phyloP scores from a whole-genome alignment of 2,888 invertebrate genomes.

The Vesta saturnalis region DNA sequence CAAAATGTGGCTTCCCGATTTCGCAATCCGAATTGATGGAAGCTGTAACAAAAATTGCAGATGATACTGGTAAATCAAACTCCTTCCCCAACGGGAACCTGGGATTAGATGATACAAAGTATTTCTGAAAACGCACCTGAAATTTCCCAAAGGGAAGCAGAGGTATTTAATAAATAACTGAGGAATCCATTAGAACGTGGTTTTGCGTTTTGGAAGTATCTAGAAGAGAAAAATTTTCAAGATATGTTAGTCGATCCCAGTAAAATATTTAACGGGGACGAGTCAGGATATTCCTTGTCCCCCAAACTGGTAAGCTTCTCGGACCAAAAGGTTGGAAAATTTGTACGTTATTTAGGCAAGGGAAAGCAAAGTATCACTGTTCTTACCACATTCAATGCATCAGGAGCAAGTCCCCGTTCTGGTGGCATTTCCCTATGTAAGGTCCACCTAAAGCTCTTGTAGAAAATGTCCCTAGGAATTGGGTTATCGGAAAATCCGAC shows the following conservation, averaged over 20 bases:
- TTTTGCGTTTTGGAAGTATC: background rate
- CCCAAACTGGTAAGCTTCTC: background rate
- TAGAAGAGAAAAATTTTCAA: no score
- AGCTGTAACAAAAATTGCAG: background rate
- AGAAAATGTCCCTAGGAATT: slow-evolving; percentile 10
- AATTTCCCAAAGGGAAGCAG: no score
- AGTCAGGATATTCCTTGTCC: no score
- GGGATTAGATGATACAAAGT: no score
- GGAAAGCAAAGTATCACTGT: no score
- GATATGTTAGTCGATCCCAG: background rate
- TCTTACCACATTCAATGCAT: background rate
- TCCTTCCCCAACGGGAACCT: no score
- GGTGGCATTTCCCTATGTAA: background rate
- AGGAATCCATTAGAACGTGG: background rate
- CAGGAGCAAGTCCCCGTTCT: background rate
- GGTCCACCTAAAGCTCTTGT: background rate
- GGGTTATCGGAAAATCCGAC: slow-evolving; percentile 9
- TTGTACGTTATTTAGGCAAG: background rate
- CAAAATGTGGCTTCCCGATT: background rate
- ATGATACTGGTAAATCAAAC: background rate
- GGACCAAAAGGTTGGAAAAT: background rate
- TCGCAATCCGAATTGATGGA: background rate
- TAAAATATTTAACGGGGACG: background rate
- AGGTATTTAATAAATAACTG: background rate
- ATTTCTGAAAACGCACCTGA: no score